Conservation (phyloP, 2,888 invertebrate species). For the Euspilapteryx auroguttella region DNA sequence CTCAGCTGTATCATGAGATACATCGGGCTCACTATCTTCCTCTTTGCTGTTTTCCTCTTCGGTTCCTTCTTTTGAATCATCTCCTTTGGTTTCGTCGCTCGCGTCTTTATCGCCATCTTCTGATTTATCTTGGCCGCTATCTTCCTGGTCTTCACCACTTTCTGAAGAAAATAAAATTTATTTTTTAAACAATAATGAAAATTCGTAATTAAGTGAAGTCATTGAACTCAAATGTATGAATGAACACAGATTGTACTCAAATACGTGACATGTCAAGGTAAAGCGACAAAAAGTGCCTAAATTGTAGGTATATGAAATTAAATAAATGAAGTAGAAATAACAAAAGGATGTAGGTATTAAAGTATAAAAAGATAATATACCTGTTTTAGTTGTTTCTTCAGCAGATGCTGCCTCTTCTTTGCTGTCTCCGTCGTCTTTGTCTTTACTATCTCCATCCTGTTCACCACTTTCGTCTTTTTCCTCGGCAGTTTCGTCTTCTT, state of each 20-base stretch:
- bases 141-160: conserved; percentile 23
- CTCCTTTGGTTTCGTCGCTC: conserved; percentile 15
- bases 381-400: conserved; percentile 43
- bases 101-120: conserved; percentile 15
- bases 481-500: conserved; percentile 40
- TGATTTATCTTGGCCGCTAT: conserved; percentile 11
- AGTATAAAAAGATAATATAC: too few species aligned
- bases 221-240: too few species aligned
- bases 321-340: too few species aligned
- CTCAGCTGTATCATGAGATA: conserved; percentile 12
- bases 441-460: conserved; percentile 17
- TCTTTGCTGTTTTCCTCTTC: conserved; percentile 8
- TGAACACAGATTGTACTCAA: too few species aligned
- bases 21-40: conserved; percentile 7
- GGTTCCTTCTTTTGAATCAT: conserved; percentile 13
- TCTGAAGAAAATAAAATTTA: conserved; percentile 18
- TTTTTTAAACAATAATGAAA: not conserved
- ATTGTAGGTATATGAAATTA: too few species aligned
- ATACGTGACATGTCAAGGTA: too few species aligned
- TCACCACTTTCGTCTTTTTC: conserved; percentile 9
- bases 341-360: too few species aligned
- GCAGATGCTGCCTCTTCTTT: conserved; percentile 47
- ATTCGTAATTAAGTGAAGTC: too few species aligned
- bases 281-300: too few species aligned
- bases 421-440: conserved; percentile 29